Evolutionary conservation across 2,113 vertebrate genomes (phyloP), one percentile per base, ranked within the genome.

Genomic region (Eulemur rufifrons): DNA sequence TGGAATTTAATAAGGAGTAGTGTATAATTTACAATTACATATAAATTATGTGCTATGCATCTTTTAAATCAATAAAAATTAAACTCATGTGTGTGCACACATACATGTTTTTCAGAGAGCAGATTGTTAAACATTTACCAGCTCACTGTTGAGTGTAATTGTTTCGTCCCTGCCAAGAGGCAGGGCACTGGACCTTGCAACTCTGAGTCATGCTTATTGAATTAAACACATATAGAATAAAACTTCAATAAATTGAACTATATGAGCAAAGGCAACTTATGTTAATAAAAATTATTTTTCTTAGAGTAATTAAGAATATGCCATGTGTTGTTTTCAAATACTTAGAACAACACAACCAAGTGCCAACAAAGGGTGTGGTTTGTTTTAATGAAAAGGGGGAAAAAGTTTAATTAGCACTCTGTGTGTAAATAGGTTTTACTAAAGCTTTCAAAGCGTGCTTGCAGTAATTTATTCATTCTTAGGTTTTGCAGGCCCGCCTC

Each of bases 321-420:
- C 68, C 32, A 80, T 85, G 83, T 92, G 93, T 93, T 97, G 74
- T 95, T 95, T 81, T 90, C 84, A 76, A 78, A 69, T 25, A 47
- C 69, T 96, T 39, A 25, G 52, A 89, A 68, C 37, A 74, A 52
- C 69, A 92, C 39, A 56, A 84, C 64, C 50, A 56, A 77, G 61
- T 34, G 20, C 85, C 47, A 47, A n/a, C 23, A 50, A 71, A 64
- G 76, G 87, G 89, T 78, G 78, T 85, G 77, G 89, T 66, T 71
- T 90, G 45, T 94, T 94, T 86, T 63, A 66, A 85, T 47, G 71
- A 69, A 86, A 81, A 94, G 80, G 63, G 39, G 45, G 59, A 84
- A 82, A 59, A 45, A 34, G 37, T 74, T 76, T 85, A 84, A 95
- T 95, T 73, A 92, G 64, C 64, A 81, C 63, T 47, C 34, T 71